Conservation (phyloP, 2,113 vertebrate species). For the Notechis scutatus region DNA sequence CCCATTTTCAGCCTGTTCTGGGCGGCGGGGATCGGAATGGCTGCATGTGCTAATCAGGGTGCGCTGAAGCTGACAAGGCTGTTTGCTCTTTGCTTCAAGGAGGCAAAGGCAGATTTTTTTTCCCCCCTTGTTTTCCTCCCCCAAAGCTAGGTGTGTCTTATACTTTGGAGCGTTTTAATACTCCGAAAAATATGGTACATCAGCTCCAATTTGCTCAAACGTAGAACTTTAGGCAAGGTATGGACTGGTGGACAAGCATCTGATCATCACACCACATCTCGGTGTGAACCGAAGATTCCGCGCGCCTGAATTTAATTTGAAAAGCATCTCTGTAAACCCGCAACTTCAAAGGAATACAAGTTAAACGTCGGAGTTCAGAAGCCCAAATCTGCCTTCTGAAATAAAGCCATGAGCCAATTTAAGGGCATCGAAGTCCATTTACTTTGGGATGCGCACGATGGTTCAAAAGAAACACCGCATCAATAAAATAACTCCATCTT, state of each 20-base stretch:
- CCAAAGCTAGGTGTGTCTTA: too few species aligned
- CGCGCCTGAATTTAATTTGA: neutral
- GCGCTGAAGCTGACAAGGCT: too few species aligned
- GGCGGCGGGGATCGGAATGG: too few species aligned
- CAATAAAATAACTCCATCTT: conserved; percentile 40
- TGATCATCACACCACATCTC: neutral
- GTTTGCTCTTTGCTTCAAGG: too few species aligned
- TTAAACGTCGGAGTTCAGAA: neutral
- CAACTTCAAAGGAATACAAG: neutral
- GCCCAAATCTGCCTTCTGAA: neutral
- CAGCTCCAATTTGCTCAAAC: neutral
- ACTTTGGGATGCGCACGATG: neutral
- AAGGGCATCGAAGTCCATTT: neutral
- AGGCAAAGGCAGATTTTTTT: too few species aligned
- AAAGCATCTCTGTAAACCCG: neutral
- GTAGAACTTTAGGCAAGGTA: neutral
- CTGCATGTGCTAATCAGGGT: too few species aligned
- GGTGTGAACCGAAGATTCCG: neutral
- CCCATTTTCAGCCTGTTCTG: too few species aligned
- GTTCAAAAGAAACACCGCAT: neutral
- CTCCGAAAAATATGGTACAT: neutral
- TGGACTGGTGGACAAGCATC: neutral
- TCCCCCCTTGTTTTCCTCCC: too few species aligned
- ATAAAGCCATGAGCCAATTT: neutral
- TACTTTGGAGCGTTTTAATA: too few species aligned